Base-by-base conservation (phyloP, 2,113 vertebrate genomes). In the Pungitius pungitius region DNA sequence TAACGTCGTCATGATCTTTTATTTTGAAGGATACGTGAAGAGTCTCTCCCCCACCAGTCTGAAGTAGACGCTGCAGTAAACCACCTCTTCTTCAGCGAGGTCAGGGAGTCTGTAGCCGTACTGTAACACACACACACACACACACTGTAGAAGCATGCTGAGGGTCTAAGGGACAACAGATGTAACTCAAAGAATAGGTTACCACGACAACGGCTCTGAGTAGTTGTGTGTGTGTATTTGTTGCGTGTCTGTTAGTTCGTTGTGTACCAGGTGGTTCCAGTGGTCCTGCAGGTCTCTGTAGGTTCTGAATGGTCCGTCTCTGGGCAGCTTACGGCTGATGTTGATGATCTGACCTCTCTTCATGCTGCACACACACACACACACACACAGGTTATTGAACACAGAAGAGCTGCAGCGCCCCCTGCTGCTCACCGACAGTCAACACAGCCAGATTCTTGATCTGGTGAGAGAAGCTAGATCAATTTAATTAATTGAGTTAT, bases 81-180 rank as follows among this genome's bases (percentile, higher is more conserved):
- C 78, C 75, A 87, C 69, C 54, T 63, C 75, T 8, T 92, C 88
- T 70, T 92, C 92, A 14, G 62, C 15, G 18, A 93, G 85, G 20
- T 94, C 91, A 18, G 96, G 95, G 57, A 99, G 96, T 74, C 91
- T 81, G 88, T 97, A 98, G 18, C 97, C 96, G 65, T 98, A 97
- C 97, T 52, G 1, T 35, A 35, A 35, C 33, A 35, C 12, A 76
- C 69, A 85, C 42, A 76, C n/a, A 56, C 40, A 60, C 27, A 47
- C n/a, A 64, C 40, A 60, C 54, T 35, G 6, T 35, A 35, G 33
- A 8, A 35, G 33, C 33, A 35, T 35, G 33, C 33, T 8, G 33
- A 35, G 33, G 33, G 33, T 35, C 33, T 35, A 35, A 35, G 33
- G 33, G 33, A 35, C 33, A 35, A 35, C 33, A 35, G 33, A 35